Evolutionary conservation across 2,888 invertebrate genomes (phyloP).

Genomic region (Chrysopilus asiliformis): DNA sequence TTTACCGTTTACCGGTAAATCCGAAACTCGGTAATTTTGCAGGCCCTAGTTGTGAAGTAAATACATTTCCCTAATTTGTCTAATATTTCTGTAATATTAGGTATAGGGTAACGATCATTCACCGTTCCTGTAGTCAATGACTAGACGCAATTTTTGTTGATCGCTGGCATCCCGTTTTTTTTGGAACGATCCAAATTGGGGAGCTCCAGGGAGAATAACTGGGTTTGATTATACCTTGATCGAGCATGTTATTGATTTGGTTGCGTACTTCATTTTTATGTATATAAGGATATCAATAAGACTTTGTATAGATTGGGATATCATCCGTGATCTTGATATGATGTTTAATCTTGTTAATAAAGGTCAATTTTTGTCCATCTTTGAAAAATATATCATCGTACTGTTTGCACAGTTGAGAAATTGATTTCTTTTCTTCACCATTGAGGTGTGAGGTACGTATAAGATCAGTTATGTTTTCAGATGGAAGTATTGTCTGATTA

Average conservation of each 20-base stretch:
- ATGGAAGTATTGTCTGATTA: too few relatives aligned
- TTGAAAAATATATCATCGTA: constrained; percentile 5
- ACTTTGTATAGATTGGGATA: constrained; percentile 4
- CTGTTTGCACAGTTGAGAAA: background rate
- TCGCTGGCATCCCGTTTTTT: constrained; percentile 3
- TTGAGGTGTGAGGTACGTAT: too few relatives aligned
- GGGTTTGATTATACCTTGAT: constrained; percentile 7
- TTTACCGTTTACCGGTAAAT: too few relatives aligned
- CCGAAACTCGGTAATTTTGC: too few relatives aligned
- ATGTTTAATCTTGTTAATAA: constrained; percentile 3
- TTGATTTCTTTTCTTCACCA: constrained; percentile 1
- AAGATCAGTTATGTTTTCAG: too few relatives aligned
- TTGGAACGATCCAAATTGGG: constrained; percentile 18
- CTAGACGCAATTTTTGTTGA: constrained; percentile 15
- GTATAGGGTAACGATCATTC: too few relatives aligned
- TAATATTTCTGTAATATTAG: too few relatives aligned
- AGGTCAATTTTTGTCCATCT: background rate
- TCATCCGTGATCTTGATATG: constrained; percentile 3
- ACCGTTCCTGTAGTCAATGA: constrained; percentile 18
- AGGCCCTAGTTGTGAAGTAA: too few relatives aligned
- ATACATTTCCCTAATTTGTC: too few relatives aligned
- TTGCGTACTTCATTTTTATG: constrained; percentile 10
- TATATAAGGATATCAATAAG: constrained; percentile 5
- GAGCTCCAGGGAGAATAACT: constrained; percentile 15
- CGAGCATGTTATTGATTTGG: constrained; percentile 10